Percentiles rank a stretch among this genome's conserved stretches.
Conservation (phyloP, 2,797 vertebrate species). For the Trachops cirrhosus region DNA sequence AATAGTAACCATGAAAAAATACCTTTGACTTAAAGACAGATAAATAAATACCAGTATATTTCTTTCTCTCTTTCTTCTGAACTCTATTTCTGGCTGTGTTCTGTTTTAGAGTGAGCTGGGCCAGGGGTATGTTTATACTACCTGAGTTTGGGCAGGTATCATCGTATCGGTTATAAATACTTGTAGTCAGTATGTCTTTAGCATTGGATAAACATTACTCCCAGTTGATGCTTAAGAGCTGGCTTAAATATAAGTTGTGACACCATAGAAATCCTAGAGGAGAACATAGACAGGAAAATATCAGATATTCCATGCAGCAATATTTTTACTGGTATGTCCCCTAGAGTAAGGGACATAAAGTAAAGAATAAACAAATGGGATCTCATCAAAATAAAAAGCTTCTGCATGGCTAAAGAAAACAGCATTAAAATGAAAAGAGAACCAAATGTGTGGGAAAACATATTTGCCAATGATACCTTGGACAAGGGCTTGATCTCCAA, state of each 20-base stretch:
- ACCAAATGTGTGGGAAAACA: no score
- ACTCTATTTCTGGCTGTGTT: slow-evolving; percentile 4
- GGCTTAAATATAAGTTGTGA: neutral
- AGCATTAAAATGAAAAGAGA: no score
- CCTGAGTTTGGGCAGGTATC: neutral
- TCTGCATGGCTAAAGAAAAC: no score
- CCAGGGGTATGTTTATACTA: neutral
- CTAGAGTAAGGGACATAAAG: no score
- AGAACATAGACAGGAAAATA: no score
- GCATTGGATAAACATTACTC: neutral
- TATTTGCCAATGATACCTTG: no score
- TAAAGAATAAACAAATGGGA: no score
- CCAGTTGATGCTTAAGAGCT: neutral
- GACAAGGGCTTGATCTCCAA: no score
- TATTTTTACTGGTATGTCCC: no score
- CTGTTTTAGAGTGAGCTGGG: neutral
- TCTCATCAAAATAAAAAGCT: no score
- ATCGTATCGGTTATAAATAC: neutral
- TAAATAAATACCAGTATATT: neutral
- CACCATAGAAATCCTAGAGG: no score
- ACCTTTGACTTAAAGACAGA: neutral
- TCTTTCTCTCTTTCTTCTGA: neutral
- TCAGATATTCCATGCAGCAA: no score
- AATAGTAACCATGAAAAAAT: neutral
- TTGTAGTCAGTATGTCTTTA: neutral